Evolutionary conservation across 2,888 invertebrate genomes (phyloP).

Genomic region (Octodonta nipae): DNA sequence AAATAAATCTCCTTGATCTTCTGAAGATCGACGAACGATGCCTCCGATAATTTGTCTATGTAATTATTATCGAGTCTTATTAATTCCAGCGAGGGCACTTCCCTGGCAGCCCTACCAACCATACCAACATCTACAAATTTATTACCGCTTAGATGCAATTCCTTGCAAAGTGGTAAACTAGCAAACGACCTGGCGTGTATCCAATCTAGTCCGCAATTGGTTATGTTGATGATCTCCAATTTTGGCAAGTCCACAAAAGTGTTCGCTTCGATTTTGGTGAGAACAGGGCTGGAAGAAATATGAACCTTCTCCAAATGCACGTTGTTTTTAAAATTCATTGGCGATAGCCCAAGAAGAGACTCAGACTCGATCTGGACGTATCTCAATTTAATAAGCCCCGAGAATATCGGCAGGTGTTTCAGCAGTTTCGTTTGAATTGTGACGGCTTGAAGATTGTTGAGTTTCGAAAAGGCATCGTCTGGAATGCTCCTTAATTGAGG

Average conservation of each 20-base stretch:
- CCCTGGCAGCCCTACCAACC: constrained; percentile 64
- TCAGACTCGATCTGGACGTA: constrained; percentile 62
- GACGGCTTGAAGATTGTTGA: constrained; percentile 66
- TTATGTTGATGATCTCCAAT: constrained; percentile 59
- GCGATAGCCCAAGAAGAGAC: constrained; percentile 50
- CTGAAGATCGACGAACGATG: constrained; percentile 65
- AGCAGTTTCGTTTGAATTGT: constrained; percentile 67
- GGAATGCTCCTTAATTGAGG: constrained; percentile 67
- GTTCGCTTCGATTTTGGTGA: constrained; percentile 58
- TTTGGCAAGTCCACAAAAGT: constrained; percentile 48
- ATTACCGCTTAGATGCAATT: constrained; percentile 59
- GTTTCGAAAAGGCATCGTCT: constrained; percentile 59
- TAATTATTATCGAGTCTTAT: constrained; percentile 57
- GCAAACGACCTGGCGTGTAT: constrained; percentile 67
- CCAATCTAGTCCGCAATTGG: constrained; percentile 60
- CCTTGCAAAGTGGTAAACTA: constrained; percentile 54
- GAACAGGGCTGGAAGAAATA: constrained; percentile 52
- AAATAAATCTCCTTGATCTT: constrained; percentile 53
- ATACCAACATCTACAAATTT: constrained; percentile 65
- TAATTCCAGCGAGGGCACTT: constrained; percentile 56
- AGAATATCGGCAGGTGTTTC: constrained; percentile 61
- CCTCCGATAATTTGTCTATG: constrained; percentile 59
- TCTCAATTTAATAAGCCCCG: constrained; percentile 52
- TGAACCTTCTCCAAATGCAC: constrained; percentile 62
- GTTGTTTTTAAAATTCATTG: constrained; percentile 56